These are phyloP conservation scores for Sebastes taczanowskii DNA, from an alignment of 2,797 vertebrate genomes.

Conservation along the genomic window DNA sequence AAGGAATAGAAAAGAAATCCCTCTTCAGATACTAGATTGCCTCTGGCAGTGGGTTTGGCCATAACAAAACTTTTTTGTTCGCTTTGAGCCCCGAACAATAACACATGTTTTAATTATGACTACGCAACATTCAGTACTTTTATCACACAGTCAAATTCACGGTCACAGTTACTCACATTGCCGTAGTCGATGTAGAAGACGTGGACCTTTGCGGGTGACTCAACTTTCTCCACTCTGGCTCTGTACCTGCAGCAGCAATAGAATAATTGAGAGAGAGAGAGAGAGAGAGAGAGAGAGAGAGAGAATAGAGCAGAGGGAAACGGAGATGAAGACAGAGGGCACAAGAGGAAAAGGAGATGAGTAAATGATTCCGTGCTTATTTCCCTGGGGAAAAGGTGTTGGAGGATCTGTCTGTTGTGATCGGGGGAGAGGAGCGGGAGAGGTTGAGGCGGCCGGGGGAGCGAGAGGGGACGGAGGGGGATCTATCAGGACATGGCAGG, in stretches of 20 bases:
- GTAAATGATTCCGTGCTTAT: slow-evolving; percentile 79
- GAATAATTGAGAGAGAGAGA: slow-evolving; percentile 21
- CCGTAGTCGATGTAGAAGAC: slow-evolving; percentile 98
- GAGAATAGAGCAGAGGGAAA: slow-evolving; percentile 19
- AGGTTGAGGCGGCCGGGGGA: slow-evolving; percentile 38
- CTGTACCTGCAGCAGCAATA: slow-evolving; percentile 88
- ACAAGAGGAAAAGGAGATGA: slow-evolving; percentile 70
- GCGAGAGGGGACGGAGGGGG: slow-evolving; percentile 29
- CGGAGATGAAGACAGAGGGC: slow-evolving; percentile 59
- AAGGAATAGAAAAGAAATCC: slow-evolving; percentile 25
- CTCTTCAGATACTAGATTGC: slow-evolving; percentile 8
- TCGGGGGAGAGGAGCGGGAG: slow-evolving; percentile 51
- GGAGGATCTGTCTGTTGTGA: slow-evolving; percentile 75
- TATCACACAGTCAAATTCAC: background rate
- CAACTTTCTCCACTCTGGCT: slow-evolving; percentile 93
- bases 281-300: slow-evolving; percentile 1
- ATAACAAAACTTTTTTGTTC: slow-evolving; percentile 6
- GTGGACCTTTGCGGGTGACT: slow-evolving; percentile 89
- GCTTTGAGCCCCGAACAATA: slow-evolving; percentile 1
- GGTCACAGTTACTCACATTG: slow-evolving; percentile 87
- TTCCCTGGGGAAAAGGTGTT: slow-evolving; percentile 72
- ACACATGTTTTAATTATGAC: slow-evolving; percentile 13
- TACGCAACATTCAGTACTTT: background rate
- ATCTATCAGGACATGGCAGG: slow-evolving; percentile 49
- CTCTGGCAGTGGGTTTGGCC: slow-evolving; percentile 24